Conservation (phyloP, 2,797 vertebrate species). For the Neostethus bicornis region DNA sequence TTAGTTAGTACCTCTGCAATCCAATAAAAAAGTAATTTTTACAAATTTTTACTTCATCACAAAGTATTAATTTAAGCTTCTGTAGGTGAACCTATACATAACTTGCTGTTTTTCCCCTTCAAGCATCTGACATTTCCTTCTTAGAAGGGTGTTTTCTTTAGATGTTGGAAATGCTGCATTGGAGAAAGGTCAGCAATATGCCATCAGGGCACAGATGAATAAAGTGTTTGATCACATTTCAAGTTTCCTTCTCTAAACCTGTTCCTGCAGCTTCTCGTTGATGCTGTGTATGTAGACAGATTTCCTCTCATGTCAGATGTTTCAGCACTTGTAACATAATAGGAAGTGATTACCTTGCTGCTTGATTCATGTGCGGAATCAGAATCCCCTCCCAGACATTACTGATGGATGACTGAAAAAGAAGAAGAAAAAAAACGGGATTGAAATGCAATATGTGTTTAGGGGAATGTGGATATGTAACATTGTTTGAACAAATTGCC, state of each 20-base stretch:
- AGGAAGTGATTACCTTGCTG: slow-evolving; percentile 17
- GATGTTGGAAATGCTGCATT: neutral
- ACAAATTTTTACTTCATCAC: too few species aligned
- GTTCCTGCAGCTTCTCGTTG: neutral
- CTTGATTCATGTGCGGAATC: slow-evolving; percentile 28
- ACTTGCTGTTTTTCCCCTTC: neutral
- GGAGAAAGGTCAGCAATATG: neutral
- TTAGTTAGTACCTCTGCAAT: neutral
- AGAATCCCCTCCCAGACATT: neutral
- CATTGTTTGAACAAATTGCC: slow-evolving; percentile 5
- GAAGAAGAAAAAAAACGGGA: slow-evolving; percentile 43
- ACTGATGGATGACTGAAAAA: too few species aligned
- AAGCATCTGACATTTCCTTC: neutral
- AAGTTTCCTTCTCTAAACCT: slow-evolving; percentile 8
- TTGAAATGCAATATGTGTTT: slow-evolving; percentile 17
- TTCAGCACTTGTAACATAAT: slow-evolving; percentile 24
- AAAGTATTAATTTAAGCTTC: neutral
- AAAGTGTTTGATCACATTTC: slow-evolving; percentile 29
- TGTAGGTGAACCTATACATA: neutral
- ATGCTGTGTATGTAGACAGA: slow-evolving; percentile 12
- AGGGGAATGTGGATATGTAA: neutral
- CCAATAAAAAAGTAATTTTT: neutral
- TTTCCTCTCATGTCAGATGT: slow-evolving; percentile 35
- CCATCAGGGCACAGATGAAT: slow-evolving; percentile 6
- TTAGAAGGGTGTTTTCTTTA: neutral